phyloP scores from a whole-genome alignment of 92 coral and sea anemone species.

The Bergia puertoricense region DNA sequence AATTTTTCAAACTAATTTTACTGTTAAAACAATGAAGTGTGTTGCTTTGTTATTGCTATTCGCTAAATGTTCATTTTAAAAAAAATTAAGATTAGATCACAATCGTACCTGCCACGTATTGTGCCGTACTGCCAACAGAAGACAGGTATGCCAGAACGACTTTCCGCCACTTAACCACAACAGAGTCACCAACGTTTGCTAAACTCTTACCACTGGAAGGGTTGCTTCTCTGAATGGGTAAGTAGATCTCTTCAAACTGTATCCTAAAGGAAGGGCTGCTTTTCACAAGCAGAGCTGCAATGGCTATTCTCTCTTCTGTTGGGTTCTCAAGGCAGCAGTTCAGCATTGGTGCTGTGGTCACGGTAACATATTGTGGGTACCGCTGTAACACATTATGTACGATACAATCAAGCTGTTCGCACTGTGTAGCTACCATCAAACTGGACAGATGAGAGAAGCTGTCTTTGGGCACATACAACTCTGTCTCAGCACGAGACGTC shows the following conservation, averaged over 20 bases:
- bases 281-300: slow-evolving; percentile 66
- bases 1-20: not conserved
- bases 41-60: not conserved
- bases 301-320: slow-evolving; percentile 62
- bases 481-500: not conserved
- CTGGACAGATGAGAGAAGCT: slow-evolving; percentile 38
- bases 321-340: slow-evolving; percentile 64
- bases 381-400: slow-evolving; percentile 52
- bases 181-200: not conserved
- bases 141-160: slow-evolving; percentile 21
- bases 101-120: not conserved
- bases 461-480: not conserved
- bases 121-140: not conserved
- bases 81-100: not conserved
- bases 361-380: slow-evolving; percentile 47
- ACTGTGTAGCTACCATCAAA: slow-evolving; percentile 44
- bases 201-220: not conserved
- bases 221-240: not conserved
- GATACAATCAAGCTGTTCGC: slow-evolving; percentile 60
- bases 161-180: slow-evolving; percentile 14
- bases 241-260: slow-evolving; percentile 71
- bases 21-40: too few relatives aligned
- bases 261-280: slow-evolving; percentile 53
- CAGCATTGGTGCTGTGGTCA: slow-evolving; percentile 51
- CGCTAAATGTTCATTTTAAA: not conserved